Base-by-base conservation (phyloP, 2,888 invertebrate genomes). In the Nezara viridula region DNA sequence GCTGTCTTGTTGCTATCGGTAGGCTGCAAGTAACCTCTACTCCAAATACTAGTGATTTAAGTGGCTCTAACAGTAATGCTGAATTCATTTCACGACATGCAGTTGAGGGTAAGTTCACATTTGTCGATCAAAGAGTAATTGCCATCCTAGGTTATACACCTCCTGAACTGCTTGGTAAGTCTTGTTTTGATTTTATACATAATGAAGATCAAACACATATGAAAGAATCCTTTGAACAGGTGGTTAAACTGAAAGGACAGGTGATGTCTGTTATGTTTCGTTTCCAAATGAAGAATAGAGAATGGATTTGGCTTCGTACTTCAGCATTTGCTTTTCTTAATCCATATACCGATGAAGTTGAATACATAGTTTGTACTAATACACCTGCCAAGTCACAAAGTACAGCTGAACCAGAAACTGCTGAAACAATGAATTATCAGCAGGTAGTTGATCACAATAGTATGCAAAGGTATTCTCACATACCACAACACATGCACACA, bases 281-380 rank as follows among this genome's bases (percentile, higher is more conserved):
- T 92, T 98, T 98, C 94, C 96, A 98, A 91, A 97, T 98, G 91
- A 99, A 99, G 94, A 98, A 96, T 93, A 95, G 98, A 92, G 99
- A 99, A 92, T 99, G 98, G 96, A 95, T 98, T 89, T 98, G 98
- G 98, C 94, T 99, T 91, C 95, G 98, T 92, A 98, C 99, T n/a
- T 98, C 98, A 90, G 98, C 98, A n/a, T 98, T 98, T 93, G 98
- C 99, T 91, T 99, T 99, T 93, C 95, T 98, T 91, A 99, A 99
- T 94, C 99, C 99, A 0, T 99, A 98, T 94, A 98, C 98, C 86
- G 98, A 99, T 92, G 98, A 98, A 91, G 98, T 99, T 89, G 99
- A 99, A 93, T 99, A 99, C 93, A 98, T 99, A 92, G 99, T 99
- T 60, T 99, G 98, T 93, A 99, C 99, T 90, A 99, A 99, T 93